Conservation (phyloP, 2,113 vertebrate genomes). For the Mustelus asterias region DNA sequence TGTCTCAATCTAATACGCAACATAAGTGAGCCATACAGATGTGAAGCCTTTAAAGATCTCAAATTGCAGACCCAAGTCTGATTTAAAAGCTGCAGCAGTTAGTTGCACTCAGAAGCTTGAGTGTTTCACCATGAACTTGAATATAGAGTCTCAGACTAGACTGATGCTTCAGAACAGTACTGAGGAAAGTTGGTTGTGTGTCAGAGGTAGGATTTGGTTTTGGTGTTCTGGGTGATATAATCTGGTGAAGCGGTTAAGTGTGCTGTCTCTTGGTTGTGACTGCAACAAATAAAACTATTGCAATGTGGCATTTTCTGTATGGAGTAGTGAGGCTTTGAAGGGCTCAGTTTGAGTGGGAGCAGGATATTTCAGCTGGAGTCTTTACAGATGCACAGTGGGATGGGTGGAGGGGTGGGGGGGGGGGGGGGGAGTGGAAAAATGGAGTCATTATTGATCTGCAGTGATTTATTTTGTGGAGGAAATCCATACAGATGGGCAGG, state of each 20-base stretch:
- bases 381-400: neutral
- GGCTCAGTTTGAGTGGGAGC: neutral
- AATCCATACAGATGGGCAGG: neutral
- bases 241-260: neutral
- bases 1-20: neutral
- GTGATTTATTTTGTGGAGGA: neutral
- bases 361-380: neutral
- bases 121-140: neutral
- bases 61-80: neutral
- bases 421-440: neutral
- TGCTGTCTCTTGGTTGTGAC: neutral
- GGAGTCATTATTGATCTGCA: neutral
- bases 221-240: neutral
- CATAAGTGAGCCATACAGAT: neutral
- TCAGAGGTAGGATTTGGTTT: neutral
- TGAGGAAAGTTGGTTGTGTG: neutral
- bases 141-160: neutral
- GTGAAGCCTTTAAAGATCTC: neutral
- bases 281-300: neutral
- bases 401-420: too few species aligned
- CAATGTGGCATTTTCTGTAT: neutral
- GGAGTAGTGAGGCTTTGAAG: neutral
- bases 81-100: neutral
- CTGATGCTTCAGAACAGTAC: neutral
- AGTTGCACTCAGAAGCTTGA: too few species aligned